Evolutionary conservation across 1,140 invertebrate genomes (phyloP).

Genomic region (Glossosoma conforme): DNA sequence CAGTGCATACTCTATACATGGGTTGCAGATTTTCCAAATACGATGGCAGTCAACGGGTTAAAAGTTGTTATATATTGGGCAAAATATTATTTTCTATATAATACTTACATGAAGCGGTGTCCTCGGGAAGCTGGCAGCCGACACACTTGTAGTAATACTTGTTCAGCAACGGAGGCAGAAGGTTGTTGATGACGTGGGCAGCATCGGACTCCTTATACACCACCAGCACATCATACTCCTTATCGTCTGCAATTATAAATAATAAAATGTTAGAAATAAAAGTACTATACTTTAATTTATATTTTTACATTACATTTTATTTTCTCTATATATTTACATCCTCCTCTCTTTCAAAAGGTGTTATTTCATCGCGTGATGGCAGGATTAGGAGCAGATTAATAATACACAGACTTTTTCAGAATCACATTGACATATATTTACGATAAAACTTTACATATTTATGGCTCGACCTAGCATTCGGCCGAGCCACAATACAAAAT

Average conservation of each 20-base stretch:
- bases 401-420: too few relatives aligned
- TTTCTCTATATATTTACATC: neutral
- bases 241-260: constrained; percentile 40
- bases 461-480: too few relatives aligned
- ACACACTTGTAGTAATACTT: constrained; percentile 47
- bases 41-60: too few relatives aligned
- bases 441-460: too few relatives aligned
- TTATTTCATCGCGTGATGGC: too few relatives aligned
- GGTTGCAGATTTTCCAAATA: too few relatives aligned
- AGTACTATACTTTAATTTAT: neutral
- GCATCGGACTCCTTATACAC: constrained; percentile 43
- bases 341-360: too few relatives aligned
- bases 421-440: too few relatives aligned
- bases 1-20: too few relatives aligned
- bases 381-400: too few relatives aligned
- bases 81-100: neutral
- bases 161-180: constrained; percentile 43
- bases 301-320: neutral
- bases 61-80: too few relatives aligned
- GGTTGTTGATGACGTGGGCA: constrained; percentile 39
- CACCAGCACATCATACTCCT: constrained; percentile 47
- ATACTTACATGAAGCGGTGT: constrained; percentile 42
- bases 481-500: too few relatives aligned
- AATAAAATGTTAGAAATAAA: neutral
- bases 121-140: constrained; percentile 36